Conservation (phyloP, 1,140 invertebrate species). For the Pogonomyrmex barbatus region DNA sequence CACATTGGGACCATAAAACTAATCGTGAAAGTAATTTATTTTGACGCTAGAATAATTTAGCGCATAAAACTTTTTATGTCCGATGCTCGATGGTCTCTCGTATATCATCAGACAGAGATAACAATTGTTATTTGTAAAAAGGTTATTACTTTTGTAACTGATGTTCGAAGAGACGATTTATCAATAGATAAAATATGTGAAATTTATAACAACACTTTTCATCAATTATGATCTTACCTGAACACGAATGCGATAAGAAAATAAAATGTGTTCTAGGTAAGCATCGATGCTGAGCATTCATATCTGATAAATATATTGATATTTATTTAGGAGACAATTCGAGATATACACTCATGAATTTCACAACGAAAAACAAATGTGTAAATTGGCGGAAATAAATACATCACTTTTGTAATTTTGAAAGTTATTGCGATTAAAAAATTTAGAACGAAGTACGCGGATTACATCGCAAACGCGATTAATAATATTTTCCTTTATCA, state of each 20-base stretch:
- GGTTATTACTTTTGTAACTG: conserved; percentile 11
- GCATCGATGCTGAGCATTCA: background rate
- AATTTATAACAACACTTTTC: conserved; percentile 14
- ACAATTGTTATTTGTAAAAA: conserved; percentile 29
- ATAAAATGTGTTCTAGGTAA: conserved; percentile 17
- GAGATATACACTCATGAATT: background rate
- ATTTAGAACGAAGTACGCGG: conserved; percentile 9
- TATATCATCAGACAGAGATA: conserved; percentile 13
- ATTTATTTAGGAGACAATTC: conserved; percentile 33
- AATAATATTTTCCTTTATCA: conserved; percentile 3
- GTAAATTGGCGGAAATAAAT: background rate
- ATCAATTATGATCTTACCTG: background rate
- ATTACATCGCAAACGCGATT: conserved; percentile 15
- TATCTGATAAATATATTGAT: conserved; percentile 41
- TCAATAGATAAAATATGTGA: conserved; percentile 8
- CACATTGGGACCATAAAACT: conserved; percentile 16
- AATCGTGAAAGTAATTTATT: conserved; percentile 31
- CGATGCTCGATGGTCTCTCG: conserved; percentile 15
- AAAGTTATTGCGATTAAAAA: background rate
- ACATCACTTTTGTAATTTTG: background rate
- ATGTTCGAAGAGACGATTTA: conserved; percentile 7
- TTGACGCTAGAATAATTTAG: conserved; percentile 16
- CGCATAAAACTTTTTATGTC: background rate
- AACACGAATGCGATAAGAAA: background rate
- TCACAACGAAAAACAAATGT: background rate